Percentiles rank a stretch among this genome's conserved stretches.
These are phyloP conservation scores for Theristicus caerulescens DNA, from an alignment of 2,113 vertebrate species.

Conservation along the genomic window DNA sequence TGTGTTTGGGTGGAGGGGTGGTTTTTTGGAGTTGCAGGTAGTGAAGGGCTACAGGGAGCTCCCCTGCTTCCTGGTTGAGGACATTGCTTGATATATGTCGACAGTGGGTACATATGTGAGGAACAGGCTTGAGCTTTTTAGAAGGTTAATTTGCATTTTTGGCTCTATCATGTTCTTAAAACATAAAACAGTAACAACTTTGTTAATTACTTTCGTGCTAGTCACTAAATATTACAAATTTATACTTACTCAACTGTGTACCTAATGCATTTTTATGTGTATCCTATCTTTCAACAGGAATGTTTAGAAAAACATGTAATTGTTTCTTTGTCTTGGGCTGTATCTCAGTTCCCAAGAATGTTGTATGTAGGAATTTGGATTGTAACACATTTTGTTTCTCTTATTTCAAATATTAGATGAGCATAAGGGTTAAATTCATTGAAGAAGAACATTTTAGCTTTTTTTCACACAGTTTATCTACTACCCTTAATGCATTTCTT, in stretches of 20 bases:
- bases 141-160: background rate
- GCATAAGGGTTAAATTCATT: background rate
- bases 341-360: background rate
- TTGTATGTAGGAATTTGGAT: background rate
- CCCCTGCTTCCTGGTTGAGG: background rate
- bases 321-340: background rate
- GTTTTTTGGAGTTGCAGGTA: background rate
- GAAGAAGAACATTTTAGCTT: background rate
- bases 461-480: background rate
- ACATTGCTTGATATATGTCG: background rate
- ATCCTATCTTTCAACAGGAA: background rate
- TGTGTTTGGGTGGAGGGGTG: background rate
- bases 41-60: background rate
- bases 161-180: background rate
- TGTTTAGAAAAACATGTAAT: background rate
- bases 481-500: background rate
- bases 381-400: background rate
- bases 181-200: background rate
- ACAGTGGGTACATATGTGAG: background rate
- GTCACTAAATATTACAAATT: background rate
- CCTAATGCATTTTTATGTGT: background rate
- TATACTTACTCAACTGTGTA: background rate
- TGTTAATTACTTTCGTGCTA: background rate
- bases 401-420: background rate
- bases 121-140: background rate